Evolutionary conservation across 2,888 invertebrate genomes (phyloP).

Genomic region (Merodon equestris): DNA sequence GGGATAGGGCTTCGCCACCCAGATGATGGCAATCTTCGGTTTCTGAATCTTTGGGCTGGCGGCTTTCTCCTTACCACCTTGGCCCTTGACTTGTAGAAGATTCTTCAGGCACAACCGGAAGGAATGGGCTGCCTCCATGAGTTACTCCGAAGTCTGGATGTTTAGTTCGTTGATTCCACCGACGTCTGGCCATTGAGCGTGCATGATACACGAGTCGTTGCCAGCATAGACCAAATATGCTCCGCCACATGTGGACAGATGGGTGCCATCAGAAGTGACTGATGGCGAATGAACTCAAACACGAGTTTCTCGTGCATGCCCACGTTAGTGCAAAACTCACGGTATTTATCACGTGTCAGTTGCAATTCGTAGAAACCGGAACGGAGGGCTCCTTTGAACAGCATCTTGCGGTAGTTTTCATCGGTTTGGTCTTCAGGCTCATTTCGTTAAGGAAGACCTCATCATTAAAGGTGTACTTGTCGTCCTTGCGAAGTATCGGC

Average conservation of each 20-base stretch:
- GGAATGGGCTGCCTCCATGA: constrained; percentile 94
- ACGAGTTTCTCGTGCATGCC: constrained; percentile 91
- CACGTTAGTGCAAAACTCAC: constrained; percentile 89
- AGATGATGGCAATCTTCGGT: constrained; percentile 91
- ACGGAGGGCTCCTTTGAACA: constrained; percentile 96
- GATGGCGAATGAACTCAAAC: constrained; percentile 90
- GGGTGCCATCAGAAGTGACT: constrained; percentile 93
- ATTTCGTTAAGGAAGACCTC: constrained; percentile 95
- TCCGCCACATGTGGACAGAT: constrained; percentile 99
- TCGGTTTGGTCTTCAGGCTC: constrained; percentile 90
- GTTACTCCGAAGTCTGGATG: constrained; percentile 89
- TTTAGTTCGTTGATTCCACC: constrained; percentile 88
- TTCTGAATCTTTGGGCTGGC: constrained; percentile 81
- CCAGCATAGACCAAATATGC: constrained; percentile 93
- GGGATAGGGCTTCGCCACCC: constrained; percentile 97
- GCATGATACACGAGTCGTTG: constrained; percentile 88
- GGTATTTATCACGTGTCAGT: constrained; percentile 94
- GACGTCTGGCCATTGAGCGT: constrained; percentile 89
- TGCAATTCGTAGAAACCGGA: constrained; percentile 98
- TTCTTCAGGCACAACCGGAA: constrained; percentile 93
- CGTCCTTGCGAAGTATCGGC: constrained; percentile 79
- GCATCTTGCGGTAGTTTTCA: constrained; percentile 89
- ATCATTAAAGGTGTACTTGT: constrained; percentile 88
- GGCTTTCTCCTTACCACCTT: constrained; percentile 81
- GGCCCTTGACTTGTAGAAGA: constrained; percentile 82